Percentiles rank a stretch among this genome's conserved stretches.
Evolutionary conservation across 2,888 invertebrate genomes (phyloP).

Genomic region (Limenitis camilla): DNA sequence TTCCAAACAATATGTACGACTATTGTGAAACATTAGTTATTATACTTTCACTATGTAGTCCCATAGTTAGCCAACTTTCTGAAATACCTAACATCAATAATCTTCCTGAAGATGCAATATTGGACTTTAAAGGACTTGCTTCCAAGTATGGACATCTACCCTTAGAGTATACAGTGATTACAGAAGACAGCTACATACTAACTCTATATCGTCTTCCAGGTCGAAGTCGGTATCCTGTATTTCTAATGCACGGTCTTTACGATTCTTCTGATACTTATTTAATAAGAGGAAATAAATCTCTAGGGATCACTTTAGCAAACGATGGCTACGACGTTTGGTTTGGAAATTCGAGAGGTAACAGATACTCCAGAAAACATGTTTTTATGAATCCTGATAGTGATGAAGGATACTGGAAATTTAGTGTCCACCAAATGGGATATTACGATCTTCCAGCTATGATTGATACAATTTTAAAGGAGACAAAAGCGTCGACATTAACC

Average conservation of each 20-base stretch:
- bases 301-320: constrained; percentile 28
- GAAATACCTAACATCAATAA: not conserved
- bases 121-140: constrained; percentile 26
- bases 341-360: constrained; percentile 70
- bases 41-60: too few relatives aligned
- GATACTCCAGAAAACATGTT: constrained; percentile 69
- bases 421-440: constrained; percentile 79
- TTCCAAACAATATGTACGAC: too few relatives aligned
- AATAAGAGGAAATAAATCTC: constrained; percentile 31
- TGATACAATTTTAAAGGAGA: constrained; percentile 40
- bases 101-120: not conserved
- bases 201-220: constrained; percentile 32
- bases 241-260: constrained; percentile 32
- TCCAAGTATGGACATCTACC: constrained; percentile 25
- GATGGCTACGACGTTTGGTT: constrained; percentile 44
- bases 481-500: constrained; percentile 66
- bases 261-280: constrained; percentile 34
- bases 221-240: constrained; percentile 23
- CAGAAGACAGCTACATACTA: constrained; percentile 38
- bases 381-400: constrained; percentile 42
- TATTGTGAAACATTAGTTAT: too few relatives aligned
- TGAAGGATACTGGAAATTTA: constrained; percentile 62
- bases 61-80: too few relatives aligned
- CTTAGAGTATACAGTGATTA: constrained; percentile 26
- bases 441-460: constrained; percentile 79